These are phyloP conservation scores for Parotocinclus haroldoi DNA, from an alignment of 2,797 vertebrate genomes.

Conservation along the genomic window DNA sequence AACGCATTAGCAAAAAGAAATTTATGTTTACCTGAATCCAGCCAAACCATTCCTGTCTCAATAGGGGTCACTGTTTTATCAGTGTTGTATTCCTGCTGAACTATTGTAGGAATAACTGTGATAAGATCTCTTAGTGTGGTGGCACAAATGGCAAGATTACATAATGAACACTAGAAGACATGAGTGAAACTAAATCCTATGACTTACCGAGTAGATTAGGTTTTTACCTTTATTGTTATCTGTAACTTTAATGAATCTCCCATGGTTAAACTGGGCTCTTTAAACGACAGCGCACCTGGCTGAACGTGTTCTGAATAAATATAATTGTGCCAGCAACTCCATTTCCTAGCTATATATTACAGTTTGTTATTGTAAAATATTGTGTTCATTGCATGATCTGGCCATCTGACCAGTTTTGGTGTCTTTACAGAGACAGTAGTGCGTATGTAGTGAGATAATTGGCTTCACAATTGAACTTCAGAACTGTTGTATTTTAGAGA, in stretches of 20 bases:
- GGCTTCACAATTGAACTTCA: slow-evolving; percentile 44
- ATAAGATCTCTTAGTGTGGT: slow-evolving; percentile 36
- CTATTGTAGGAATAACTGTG: slow-evolving; percentile 22
- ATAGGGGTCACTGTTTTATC: slow-evolving; percentile 34
- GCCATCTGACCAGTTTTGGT: slow-evolving; percentile 13
- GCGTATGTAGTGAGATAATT: slow-evolving; percentile 13
- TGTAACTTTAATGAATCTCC: slow-evolving; percentile 10
- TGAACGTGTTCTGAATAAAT: slow-evolving; percentile 9
- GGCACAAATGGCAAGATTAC: slow-evolving; percentile 20
- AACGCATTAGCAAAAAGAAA: slow-evolving; percentile 39
- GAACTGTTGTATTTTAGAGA: slow-evolving; percentile 41
- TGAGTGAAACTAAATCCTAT: background rate
- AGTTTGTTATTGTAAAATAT: background rate
- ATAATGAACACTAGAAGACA: slow-evolving; percentile 2
- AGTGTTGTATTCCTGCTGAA: slow-evolving; percentile 25
- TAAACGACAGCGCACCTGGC: background rate
- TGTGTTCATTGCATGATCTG: slow-evolving; percentile 5
- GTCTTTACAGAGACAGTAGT: slow-evolving; percentile 11
- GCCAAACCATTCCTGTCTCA: slow-evolving; percentile 25
- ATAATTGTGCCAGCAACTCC: slow-evolving; percentile 11
- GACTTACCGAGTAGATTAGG: background rate
- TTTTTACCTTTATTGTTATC: background rate
- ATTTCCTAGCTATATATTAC: background rate
- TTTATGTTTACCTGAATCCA: slow-evolving; percentile 40
- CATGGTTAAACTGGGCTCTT: background rate